A percentile compares a stretch with the other conserved stretches of the same genome.
Evolutionary conservation across 2,113 vertebrate species (phyloP).

Genomic region (Oncorhynchus gorbuscha): DNA sequence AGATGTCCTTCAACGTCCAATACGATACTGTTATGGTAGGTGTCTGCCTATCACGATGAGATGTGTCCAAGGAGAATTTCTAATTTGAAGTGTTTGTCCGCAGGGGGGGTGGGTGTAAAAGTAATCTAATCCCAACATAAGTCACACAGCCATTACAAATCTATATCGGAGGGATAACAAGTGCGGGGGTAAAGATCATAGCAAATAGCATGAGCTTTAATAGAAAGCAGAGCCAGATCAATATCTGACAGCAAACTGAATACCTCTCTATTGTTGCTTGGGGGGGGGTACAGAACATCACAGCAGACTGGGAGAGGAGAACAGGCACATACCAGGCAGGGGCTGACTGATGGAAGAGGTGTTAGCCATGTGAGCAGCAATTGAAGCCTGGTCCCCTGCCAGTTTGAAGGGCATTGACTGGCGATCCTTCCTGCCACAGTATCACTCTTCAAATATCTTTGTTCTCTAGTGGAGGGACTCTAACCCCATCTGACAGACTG

Average conservation of each 20-base stretch:
- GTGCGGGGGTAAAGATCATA: slow-evolving; percentile 1
- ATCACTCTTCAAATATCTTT: neutral
- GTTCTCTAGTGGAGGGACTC: neutral
- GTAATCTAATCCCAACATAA: neutral
- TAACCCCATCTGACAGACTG: neutral
- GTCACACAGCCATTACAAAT: slow-evolving; percentile 7
- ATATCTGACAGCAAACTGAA: slow-evolving; percentile 14
- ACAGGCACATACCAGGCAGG: neutral
- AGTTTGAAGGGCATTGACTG: neutral
- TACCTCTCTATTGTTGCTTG: slow-evolving; percentile 18
- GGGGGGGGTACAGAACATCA: neutral
- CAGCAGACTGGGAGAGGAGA: neutral
- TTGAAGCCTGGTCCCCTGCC: neutral
- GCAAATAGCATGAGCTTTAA: slow-evolving; percentile 12
- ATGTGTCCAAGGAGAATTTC: neutral
- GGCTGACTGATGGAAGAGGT: neutral
- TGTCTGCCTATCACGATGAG: neutral
- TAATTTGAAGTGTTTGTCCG: neutral
- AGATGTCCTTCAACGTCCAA: neutral
- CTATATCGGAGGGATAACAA: slow-evolving; percentile 18
- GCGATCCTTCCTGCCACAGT: neutral
- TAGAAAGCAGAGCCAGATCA: slow-evolving; percentile 29
- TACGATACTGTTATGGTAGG: neutral
- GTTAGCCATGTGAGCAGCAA: neutral
- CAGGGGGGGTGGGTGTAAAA: neutral